Evolutionary conservation across 2,888 invertebrate genomes (phyloP).

Genomic region (Limnephilus marmoratus): DNA sequence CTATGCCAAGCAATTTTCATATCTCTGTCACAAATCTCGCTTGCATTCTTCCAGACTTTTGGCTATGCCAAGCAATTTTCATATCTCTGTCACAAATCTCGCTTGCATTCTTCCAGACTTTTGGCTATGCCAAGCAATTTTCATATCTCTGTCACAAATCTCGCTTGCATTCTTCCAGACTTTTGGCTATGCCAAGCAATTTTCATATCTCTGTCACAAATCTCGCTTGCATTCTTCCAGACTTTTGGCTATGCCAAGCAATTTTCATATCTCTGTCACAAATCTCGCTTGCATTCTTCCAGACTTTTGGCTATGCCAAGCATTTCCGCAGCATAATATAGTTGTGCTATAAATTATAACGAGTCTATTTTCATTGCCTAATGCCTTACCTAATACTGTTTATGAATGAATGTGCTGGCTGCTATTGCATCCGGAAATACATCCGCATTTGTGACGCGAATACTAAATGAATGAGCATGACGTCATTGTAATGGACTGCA

Average conservation of each 20-base stretch:
- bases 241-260: neutral
- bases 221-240: neutral
- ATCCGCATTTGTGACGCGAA: slow-evolving; percentile 19
- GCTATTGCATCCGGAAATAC: slow-evolving; percentile 10
- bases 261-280: neutral
- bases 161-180: no score
- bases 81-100: no score
- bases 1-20: no score
- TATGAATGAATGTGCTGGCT: neutral
- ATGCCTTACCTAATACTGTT: neutral
- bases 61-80: no score
- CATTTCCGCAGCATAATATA: neutral
- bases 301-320: neutral
- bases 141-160: no score
- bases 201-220: neutral
- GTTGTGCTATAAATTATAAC: neutral
- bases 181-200: no score
- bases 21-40: no score
- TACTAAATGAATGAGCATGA: neutral
- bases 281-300: neutral
- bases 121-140: no score
- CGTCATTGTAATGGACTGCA: neutral
- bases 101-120: no score
- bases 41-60: no score
- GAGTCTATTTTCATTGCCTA: neutral